A percentile compares a stretch with the other conserved stretches of the same genome.
These are phyloP conservation scores for Cavia aperea DNA, from an alignment of 2,113 vertebrate species.

Conservation along the genomic window DNA sequence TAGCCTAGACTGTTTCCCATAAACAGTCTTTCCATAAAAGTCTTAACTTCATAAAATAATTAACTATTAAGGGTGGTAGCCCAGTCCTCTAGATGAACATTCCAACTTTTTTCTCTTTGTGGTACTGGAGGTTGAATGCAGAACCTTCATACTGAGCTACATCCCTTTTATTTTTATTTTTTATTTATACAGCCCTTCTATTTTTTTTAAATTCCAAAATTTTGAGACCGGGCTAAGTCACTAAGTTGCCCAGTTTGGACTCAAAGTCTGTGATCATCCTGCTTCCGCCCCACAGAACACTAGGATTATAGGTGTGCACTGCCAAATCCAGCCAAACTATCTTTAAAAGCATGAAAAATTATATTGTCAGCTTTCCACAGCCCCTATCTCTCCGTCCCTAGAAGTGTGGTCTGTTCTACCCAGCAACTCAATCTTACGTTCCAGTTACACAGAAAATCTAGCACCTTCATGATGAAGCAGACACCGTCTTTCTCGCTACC, in stretches of 20 bases:
- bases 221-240: background rate
- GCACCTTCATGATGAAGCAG: background rate
- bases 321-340: background rate
- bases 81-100: background rate
- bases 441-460: background rate
- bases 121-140: background rate
- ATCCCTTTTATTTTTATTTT: background rate
- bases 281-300: background rate
- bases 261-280: background rate
- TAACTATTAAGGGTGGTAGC: background rate
- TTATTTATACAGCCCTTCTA: background rate
- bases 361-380: background rate
- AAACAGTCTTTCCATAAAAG: background rate
- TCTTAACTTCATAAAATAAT: conserved; percentile 1
- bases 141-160: background rate
- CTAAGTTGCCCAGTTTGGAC: background rate
- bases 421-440: background rate
- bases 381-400: background rate
- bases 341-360: conserved; percentile 27
- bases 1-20: background rate
- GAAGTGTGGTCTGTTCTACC: background rate
- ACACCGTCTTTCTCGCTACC: background rate
- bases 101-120: background rate
- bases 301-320: background rate
- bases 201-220: background rate